Conservation (phyloP, 2,113 vertebrate genomes). For the Sinocyclocheilus anshuiensis region DNA sequence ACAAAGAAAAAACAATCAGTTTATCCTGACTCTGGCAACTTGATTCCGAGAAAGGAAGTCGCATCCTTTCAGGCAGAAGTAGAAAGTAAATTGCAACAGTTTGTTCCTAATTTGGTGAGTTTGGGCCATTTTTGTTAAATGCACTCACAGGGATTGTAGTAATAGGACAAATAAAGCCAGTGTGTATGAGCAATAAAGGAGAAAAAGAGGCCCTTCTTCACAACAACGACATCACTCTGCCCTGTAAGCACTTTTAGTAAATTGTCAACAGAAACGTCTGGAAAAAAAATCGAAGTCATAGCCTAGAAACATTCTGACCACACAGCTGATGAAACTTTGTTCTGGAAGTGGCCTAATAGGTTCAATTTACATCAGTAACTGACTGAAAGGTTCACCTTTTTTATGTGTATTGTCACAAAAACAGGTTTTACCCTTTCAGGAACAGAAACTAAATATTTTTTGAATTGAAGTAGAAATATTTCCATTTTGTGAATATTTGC, state of each 20-base stretch:
- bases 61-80: conserved; percentile 9
- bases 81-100: conserved; percentile 27
- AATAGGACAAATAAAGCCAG: conserved; percentile 58
- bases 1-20: not conserved
- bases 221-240: conserved; percentile 30
- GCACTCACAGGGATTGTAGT: conserved; percentile 31
- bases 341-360: not conserved
- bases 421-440: too few species aligned
- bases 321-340: not conserved
- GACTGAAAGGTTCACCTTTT: not conserved
- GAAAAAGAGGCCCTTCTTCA: conserved; percentile 41
- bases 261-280: conserved; percentile 12
- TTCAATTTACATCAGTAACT: not conserved
- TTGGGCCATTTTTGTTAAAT: conserved; percentile 53
- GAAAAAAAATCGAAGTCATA: not conserved
- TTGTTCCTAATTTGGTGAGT: conserved; percentile 33
- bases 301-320: not conserved
- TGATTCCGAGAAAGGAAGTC: not conserved
- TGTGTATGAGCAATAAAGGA: conserved; percentile 51
- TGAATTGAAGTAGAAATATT: not conserved
- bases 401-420: not conserved
- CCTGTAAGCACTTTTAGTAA: conserved; percentile 35
- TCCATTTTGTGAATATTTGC: not conserved
- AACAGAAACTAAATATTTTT: not conserved
- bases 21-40: not conserved